Base-by-base conservation (phyloP, 2,888 invertebrate genomes). In the Brachylomia viminalis region DNA sequence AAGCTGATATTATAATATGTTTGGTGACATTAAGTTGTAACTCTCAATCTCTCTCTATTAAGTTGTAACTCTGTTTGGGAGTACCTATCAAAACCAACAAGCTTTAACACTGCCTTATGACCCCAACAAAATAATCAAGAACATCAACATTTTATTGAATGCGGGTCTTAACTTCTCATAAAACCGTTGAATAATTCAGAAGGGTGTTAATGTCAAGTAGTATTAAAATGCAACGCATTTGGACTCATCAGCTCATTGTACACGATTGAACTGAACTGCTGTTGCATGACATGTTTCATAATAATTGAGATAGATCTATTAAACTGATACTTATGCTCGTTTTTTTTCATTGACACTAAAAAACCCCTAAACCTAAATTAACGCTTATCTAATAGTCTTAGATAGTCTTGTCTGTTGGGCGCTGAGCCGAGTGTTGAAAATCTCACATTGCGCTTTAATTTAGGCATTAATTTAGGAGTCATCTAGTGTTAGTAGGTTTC, bases 131-230 rank as follows among this genome's bases (percentile, higher is more conserved):
- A 82, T 68, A 85, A 85, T 74, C 20, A 72, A 61, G 27, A 62
- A 62, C 54, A n/a, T 56, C 8, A 80, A 64, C 47, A 73, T 71
- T 82, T 78, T 65, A 76, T 72, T 71, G 70, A 62, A 80, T 84
- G 77, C 84, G 80, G 77, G 82, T 72, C 65, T 58, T 42, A 78
- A 58, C 20, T 61, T 10, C 62, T 80, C 47, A 62, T 80, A 75
- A 73, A 81, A 61, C 56, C 23, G 65, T 78, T 82, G 82, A 84
- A 86, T 82, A 72, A 86, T 84, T 83, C 45, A 79, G 52, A 30
- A 82, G 77, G 79, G 76, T 69, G 68, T 73, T 70, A 76, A 66
- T 52, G 62, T 76, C 33, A 68, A 54, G 67, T 56, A 47, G 47
- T 67, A 84, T 80, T 82, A 61, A 80, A 83, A 82, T 76, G 54